Evolutionary conservation across 2,888 invertebrate genomes (phyloP).

Genomic region (Oligia strigilis): DNA sequence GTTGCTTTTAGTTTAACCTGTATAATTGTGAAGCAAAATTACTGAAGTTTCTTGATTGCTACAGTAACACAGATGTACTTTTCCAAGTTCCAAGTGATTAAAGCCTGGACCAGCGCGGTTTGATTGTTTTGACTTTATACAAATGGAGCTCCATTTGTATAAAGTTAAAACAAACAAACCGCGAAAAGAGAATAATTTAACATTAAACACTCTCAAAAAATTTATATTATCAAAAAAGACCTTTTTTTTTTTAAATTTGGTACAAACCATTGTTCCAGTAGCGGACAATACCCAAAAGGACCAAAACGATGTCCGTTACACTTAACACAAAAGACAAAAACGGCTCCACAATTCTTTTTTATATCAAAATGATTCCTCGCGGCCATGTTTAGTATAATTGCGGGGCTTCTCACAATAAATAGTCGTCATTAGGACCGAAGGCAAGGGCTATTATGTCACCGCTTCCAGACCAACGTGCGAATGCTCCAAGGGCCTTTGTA

Average conservation of each 20-base stretch:
- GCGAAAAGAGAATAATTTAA: not conserved
- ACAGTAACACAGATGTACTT: not conserved
- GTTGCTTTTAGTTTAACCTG: not conserved
- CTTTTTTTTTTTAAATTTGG: slow-evolving; percentile 1
- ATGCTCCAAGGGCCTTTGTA: slow-evolving; percentile 68
- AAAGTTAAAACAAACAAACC: slow-evolving; percentile 5
- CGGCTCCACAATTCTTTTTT: slow-evolving; percentile 41
- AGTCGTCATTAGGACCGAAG: slow-evolving; percentile 77
- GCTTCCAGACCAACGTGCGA: slow-evolving; percentile 63
- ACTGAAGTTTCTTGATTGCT: not conserved
- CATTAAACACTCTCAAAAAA: not conserved
- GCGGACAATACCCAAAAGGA: slow-evolving; percentile 10
- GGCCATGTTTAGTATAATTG: slow-evolving; percentile 61
- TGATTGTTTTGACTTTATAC: no score
- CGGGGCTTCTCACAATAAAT: slow-evolving; percentile 75
- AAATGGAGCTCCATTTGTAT: not conserved
- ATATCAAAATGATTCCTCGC: slow-evolving; percentile 43
- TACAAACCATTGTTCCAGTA: slow-evolving; percentile 18
- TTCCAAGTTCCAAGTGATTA: not conserved
- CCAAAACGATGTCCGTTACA: slow-evolving; percentile 26
- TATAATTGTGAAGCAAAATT: not conserved
- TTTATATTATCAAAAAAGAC: not conserved
- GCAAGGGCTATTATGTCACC: slow-evolving; percentile 73
- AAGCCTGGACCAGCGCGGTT: not conserved
- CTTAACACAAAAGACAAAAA: slow-evolving; percentile 39